Base-by-base conservation (phyloP, 2,113 vertebrate species). In the Tetraodon nigroviridis region DNA sequence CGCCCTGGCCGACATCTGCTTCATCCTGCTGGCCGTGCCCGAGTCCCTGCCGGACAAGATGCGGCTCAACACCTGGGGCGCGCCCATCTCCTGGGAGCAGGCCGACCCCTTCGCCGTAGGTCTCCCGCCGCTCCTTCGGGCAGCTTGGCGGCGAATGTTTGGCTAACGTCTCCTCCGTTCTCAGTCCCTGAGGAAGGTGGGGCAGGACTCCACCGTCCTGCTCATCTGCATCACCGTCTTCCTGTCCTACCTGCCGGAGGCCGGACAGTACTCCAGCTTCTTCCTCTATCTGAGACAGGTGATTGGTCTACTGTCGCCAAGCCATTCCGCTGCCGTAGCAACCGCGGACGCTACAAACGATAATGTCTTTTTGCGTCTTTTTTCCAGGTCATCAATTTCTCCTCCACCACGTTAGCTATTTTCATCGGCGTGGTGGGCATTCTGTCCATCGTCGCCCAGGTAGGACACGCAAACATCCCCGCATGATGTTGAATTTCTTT, bases 231-330 rank as follows among this genome's bases (percentile, higher is more conserved):
- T 98, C 81, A 97, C 95, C 0, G 95, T 98, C 45, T 95, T 98
- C 79, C 90, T 98, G 48, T 98, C 95, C 0, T 98, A 98, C 64
- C 88, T 98, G 42, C 94, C 96, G 0, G 96, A 98, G 67, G 93
- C 95, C 21, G 96, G 96, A 49, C 96, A 98, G 60, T 98, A 98
- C 83, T 98, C 96, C 66, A 97, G 95, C 81, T 96, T 98, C 89
- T 98, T 98, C 86, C 91, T 98, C 19, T 98, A 98, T 82, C 89
- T 98, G 73, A 88, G 86, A 80, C 95, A 98, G 92, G 96, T 98
- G 61, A 37, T 37, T 12, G 8, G 11, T 10, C 2, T 37, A 11
- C 8, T 37, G 32, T 37, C 7, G 24, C 24, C 24, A 27, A 27
- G 24, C 7, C 5, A 27, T 6, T 37, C 32, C 12, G 32, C 8